Percentiles rank a stretch among this genome's conserved stretches.
phyloP scores from a whole-genome alignment of 2,888 invertebrate species.

The Tanytarsus gracilentus region DNA sequence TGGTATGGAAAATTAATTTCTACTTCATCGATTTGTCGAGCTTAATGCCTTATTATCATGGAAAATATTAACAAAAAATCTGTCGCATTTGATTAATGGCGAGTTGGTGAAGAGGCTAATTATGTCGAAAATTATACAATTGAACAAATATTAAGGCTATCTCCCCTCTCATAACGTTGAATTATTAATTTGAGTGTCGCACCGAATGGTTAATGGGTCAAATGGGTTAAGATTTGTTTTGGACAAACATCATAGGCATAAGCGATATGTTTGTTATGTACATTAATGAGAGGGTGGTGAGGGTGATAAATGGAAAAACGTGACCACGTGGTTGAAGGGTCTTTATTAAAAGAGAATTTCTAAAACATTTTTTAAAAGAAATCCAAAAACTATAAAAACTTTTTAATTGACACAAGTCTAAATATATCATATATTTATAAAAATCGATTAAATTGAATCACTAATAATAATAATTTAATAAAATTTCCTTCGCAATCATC shows the following conservation, averaged over 20 bases:
- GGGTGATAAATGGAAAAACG: constrained; percentile 24
- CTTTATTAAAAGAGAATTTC: too few relatives aligned
- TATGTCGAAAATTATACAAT: constrained; percentile 25
- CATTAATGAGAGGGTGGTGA: too few relatives aligned
- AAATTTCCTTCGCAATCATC: neutral
- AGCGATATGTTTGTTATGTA: too few relatives aligned
- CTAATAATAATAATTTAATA: neutral
- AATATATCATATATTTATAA: neutral
- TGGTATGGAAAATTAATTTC: too few relatives aligned
- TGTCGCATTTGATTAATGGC: neutral
- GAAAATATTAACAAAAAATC: neutral
- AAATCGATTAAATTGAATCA: constrained; percentile 10
- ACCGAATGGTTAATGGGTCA: too few relatives aligned
- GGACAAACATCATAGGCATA: too few relatives aligned
- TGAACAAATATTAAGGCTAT: constrained; percentile 17
- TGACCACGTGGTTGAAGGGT: neutral
- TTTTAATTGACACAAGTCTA: too few relatives aligned
- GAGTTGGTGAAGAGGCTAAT: constrained; percentile 1
- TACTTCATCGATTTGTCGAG: too few relatives aligned
- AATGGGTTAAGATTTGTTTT: too few relatives aligned
- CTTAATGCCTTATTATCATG: too few relatives aligned
- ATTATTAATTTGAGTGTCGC: constrained; percentile 10
- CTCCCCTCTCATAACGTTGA: neutral
- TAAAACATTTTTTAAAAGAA: too few relatives aligned
- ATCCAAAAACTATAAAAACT: too few relatives aligned